phyloP scores from a whole-genome alignment of 2,888 invertebrate species.

The Melinopterus prodromus region DNA sequence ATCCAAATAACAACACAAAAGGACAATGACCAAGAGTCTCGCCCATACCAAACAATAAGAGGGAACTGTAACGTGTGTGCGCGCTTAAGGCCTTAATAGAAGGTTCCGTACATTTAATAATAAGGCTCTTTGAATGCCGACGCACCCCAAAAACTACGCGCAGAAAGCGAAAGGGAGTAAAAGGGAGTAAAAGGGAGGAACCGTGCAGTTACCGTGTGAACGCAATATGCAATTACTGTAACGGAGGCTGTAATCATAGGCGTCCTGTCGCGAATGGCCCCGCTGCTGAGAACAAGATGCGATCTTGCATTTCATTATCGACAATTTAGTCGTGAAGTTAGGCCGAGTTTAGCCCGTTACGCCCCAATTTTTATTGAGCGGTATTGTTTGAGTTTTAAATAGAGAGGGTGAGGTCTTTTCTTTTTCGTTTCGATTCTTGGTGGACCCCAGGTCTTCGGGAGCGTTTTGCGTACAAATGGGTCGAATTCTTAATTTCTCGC shows the following conservation, averaged over 20 bases:
- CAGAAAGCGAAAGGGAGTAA: constrained; percentile 49
- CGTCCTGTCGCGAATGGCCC: constrained; percentile 45
- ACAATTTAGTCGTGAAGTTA: constrained; percentile 26
- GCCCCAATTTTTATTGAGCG: constrained; percentile 49
- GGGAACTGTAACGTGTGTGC: constrained; percentile 40
- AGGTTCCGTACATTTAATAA: constrained; percentile 45
- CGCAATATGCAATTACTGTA: constrained; percentile 59
- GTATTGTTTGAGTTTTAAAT: constrained; percentile 51
- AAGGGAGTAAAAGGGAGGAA: constrained; percentile 47
- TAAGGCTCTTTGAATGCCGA: constrained; percentile 44
- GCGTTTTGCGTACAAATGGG: not conserved
- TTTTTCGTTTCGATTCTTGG: not conserved
- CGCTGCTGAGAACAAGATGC: constrained; percentile 54
- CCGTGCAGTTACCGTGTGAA: constrained; percentile 54
- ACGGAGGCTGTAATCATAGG: constrained; percentile 57
- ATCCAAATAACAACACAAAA: not conserved
- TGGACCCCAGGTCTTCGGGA: not conserved
- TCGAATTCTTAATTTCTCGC: not conserved
- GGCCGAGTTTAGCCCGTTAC: constrained; percentile 23
- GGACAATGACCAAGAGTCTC: not conserved
- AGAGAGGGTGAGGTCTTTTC: not conserved
- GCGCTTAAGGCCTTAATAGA: constrained; percentile 37
- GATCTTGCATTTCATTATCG: constrained; percentile 36
- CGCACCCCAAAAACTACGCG: constrained; percentile 55
- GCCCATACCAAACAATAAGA: not conserved